phyloP scores from a whole-genome alignment of 2,888 invertebrate genomes.

The Drosophila phalerata region DNA sequence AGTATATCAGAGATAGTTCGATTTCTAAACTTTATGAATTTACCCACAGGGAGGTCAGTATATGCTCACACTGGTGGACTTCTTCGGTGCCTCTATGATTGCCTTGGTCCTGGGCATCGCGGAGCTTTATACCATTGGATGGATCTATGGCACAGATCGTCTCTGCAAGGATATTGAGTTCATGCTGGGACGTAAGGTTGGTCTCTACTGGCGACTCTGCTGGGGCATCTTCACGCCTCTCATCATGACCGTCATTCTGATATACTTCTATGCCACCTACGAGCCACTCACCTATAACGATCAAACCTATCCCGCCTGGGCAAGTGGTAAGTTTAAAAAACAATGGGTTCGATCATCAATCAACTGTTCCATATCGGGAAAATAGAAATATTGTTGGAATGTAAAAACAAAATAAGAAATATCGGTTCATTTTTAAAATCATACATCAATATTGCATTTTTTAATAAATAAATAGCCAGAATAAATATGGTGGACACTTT shows the following conservation, averaged over 20 bases:
- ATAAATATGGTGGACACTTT: too few relatives aligned
- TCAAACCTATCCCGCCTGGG: conserved; percentile 88
- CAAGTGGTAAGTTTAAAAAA: conserved; percentile 86
- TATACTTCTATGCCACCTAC: conserved; percentile 89
- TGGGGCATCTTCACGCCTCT: conserved; percentile 92
- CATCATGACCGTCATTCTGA: conserved; percentile 89
- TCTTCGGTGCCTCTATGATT: conserved; percentile 91
- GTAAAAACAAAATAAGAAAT: too few relatives aligned
- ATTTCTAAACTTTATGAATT: background rate
- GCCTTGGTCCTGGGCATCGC: conserved; percentile 89
- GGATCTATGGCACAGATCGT: conserved; percentile 90
- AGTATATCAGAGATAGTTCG: too few relatives aligned
- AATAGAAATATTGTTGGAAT: too few relatives aligned
- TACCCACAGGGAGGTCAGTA: conserved; percentile 89
- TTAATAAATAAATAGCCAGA: too few relatives aligned
- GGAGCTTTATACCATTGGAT: conserved; percentile 90
- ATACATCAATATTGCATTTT: too few relatives aligned
- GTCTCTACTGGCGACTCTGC: conserved; percentile 92
- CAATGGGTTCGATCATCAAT: too few relatives aligned
- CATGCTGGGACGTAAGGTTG: conserved; percentile 90
- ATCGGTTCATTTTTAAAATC: too few relatives aligned
- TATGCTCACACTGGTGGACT: conserved; percentile 90
- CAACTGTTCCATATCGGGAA: too few relatives aligned
- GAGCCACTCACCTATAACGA: conserved; percentile 88
- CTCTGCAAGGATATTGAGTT: conserved; percentile 91